Percentiles rank a stretch among this genome's conserved stretches.
phyloP scores from a whole-genome alignment of 1,140 invertebrate genomes.

The Lethocerus indicus region DNA sequence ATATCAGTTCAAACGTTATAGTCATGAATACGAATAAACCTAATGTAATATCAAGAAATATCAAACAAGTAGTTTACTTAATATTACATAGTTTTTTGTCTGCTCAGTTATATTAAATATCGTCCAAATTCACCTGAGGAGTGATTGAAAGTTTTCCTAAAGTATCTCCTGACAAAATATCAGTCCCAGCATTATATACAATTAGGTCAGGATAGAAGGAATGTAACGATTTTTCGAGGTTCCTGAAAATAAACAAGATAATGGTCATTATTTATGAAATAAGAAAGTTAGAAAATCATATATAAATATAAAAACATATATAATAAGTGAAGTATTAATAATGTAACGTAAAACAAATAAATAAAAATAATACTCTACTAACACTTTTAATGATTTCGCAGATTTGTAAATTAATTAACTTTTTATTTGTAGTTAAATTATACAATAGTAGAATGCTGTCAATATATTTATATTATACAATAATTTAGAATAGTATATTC shows the following conservation, averaged over 20 bases:
- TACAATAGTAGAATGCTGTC: not conserved
- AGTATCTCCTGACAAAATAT: conserved; percentile 60
- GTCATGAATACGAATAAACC: no score
- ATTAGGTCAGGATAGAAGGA: conserved; percentile 66
- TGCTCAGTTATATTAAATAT: no score
- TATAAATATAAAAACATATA: not conserved
- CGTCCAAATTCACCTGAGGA: conserved; percentile 1
- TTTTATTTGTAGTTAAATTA: not conserved
- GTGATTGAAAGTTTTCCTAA: conserved; percentile 47
- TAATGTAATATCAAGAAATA: no score
- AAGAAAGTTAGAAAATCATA: not conserved
- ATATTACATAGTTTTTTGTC: no score
- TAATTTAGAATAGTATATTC: not conserved
- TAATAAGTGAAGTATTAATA: no score
- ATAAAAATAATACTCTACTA: not conserved
- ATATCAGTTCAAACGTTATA: conserved; percentile 84
- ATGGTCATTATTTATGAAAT: not conserved
- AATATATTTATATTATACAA: not conserved
- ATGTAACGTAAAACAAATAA: not conserved
- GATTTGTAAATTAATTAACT: conserved; percentile 5
- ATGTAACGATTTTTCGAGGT: conserved; percentile 41
- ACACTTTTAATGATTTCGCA: not conserved
- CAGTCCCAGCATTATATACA: conserved; percentile 80
- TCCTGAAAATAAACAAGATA: conserved; percentile 14
- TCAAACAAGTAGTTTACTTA: no score